These are phyloP conservation scores for Micropterix aruncella DNA, from an alignment of 2,888 invertebrate species.

Conservation along the genomic window DNA sequence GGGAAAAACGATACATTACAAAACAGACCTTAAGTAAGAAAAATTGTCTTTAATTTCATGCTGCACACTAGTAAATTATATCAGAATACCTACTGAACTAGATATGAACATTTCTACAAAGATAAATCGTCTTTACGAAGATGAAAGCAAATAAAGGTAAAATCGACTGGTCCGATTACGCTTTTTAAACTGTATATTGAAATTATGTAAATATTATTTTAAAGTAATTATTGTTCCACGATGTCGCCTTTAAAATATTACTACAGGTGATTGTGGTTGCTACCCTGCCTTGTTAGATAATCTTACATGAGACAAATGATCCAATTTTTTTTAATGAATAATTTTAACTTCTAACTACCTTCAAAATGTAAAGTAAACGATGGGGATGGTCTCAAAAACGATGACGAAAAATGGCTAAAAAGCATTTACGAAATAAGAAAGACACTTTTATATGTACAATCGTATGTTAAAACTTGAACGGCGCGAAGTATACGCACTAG, in stretches of 20 bases:
- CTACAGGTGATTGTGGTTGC: conserved; percentile 25
- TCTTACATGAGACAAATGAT: neutral
- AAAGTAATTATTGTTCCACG: neutral
- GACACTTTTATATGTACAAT: neutral
- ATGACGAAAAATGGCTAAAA: neutral
- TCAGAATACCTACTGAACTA: too few species aligned
- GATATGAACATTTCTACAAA: neutral
- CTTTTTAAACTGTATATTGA: neutral
- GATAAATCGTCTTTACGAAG: neutral
- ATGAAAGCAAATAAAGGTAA: neutral
- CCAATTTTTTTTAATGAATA: neutral
- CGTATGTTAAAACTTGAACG: too few species aligned
- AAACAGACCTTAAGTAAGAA: too few species aligned
- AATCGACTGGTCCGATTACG: neutral
- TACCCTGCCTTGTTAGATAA: conserved; percentile 31
- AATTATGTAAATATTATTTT: neutral
- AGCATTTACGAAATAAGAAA: neutral
- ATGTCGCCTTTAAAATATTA: neutral
- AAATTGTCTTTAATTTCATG: neutral
- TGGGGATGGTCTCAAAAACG: neutral
- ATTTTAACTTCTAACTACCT: neutral
- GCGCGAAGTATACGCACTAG: too few species aligned
- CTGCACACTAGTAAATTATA: too few species aligned
- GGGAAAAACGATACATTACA: neutral
- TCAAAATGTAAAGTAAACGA: neutral